Conservation (phyloP, 1,140 invertebrate species). For the Papilio polyxenes region DNA sequence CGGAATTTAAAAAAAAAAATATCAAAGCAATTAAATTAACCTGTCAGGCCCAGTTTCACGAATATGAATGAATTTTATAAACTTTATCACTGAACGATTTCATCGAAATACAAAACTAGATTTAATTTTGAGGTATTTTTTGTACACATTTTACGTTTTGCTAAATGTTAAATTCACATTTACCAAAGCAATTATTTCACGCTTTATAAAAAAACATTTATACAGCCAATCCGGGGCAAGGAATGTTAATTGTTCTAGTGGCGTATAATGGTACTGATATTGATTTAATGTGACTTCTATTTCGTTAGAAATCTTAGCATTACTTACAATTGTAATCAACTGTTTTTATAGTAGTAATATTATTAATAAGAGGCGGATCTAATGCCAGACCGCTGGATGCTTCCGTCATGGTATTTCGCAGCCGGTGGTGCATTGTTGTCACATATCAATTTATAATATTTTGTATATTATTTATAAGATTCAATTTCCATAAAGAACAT, state of each 20-base stretch:
- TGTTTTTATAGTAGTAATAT: no score
- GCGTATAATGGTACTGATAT: background rate
- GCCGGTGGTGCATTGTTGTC: no score
- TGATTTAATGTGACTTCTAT: background rate
- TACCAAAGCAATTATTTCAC: background rate
- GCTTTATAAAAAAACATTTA: background rate
- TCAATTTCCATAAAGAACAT: no score
- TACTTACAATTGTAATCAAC: no score
- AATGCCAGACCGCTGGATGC: no score
- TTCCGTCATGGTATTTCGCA: no score
- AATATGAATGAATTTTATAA: background rate
- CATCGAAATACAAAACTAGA: background rate
- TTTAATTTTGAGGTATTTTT: background rate
- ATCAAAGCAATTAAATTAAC: background rate
- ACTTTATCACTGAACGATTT: background rate
- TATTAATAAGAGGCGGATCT: no score
- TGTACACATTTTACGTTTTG: background rate
- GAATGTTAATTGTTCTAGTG: background rate
- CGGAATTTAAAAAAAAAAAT: background rate
- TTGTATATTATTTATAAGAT: no score
- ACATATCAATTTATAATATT: no score
- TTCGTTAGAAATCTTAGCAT: background rate
- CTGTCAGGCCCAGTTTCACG: background rate
- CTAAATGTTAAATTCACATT: background rate
- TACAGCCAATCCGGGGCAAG: background rate